Evolutionary conservation across 2,888 invertebrate genomes (phyloP).

Genomic region (Eupsilia transversa): DNA sequence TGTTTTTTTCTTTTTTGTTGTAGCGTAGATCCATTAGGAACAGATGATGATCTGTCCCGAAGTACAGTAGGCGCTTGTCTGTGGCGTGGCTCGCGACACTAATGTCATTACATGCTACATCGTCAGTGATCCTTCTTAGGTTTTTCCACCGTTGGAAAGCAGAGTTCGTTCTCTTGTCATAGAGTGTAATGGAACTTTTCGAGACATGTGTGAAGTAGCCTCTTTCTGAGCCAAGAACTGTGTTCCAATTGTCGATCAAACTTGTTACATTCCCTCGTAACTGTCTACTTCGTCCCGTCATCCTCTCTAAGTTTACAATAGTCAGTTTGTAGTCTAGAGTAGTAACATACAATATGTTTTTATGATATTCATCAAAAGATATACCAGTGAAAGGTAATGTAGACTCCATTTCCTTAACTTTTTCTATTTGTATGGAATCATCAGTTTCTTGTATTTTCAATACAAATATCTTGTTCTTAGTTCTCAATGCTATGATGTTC

Average conservation of each 20-base stretch:
- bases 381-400: slow-evolving; percentile 83
- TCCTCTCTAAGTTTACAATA: slow-evolving; percentile 83
- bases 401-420: slow-evolving; percentile 79
- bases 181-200: slow-evolving; percentile 77
- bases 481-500: slow-evolving; percentile 81
- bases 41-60: slow-evolving; percentile 83
- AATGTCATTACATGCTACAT: slow-evolving; percentile 79
- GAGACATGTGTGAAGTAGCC: slow-evolving; percentile 79
- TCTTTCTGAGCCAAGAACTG: slow-evolving; percentile 80
- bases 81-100: slow-evolving; percentile 78
- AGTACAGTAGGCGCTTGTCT: slow-evolving; percentile 77
- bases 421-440: slow-evolving; percentile 72
- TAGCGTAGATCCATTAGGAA: slow-evolving; percentile 83
- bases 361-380: slow-evolving; percentile 83
- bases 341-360: slow-evolving; percentile 83
- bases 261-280: slow-evolving; percentile 72
- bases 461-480: slow-evolving; percentile 80
- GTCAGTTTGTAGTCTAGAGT: slow-evolving; percentile 78
- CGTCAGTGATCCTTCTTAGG: slow-evolving; percentile 75
- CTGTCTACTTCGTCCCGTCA: slow-evolving; percentile 78
- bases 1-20: slow-evolving; percentile 67
- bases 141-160: slow-evolving; percentile 75
- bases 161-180: slow-evolving; percentile 83
- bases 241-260: slow-evolving; percentile 83
- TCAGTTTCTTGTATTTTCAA: slow-evolving; percentile 74